Percentiles rank a stretch among this genome's conserved stretches.
Evolutionary conservation across 1,140 invertebrate genomes (phyloP).

Genomic region (Aethina tumida): DNA sequence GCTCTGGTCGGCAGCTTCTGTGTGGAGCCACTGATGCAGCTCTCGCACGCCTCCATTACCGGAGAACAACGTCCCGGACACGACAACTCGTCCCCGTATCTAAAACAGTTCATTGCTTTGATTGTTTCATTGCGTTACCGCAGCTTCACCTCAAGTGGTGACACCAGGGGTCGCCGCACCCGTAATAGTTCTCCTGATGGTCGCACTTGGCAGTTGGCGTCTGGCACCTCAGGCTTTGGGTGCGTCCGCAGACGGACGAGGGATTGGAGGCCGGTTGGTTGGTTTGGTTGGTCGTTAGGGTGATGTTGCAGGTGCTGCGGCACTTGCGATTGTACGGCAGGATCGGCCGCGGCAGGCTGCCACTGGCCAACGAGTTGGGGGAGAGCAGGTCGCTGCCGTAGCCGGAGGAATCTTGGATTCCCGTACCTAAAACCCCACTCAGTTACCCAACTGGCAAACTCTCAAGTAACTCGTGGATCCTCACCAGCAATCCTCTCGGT

Average conservation of each 20-base stretch:
- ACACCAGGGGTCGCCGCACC: slow-evolving; percentile 35
- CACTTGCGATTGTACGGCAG: slow-evolving; percentile 40
- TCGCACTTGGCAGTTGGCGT: slow-evolving; percentile 21
- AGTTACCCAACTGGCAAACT: slow-evolving; percentile 13
- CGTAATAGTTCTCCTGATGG: slow-evolving; percentile 22
- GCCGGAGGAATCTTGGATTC: slow-evolving; percentile 41
- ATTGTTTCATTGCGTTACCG: no score
- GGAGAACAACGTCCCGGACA: slow-evolving; percentile 30
- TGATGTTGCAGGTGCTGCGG: slow-evolving; percentile 59
- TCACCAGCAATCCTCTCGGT: slow-evolving; percentile 15
- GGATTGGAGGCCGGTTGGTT: background rate
- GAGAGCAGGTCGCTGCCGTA: slow-evolving; percentile 41
- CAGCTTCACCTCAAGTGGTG: slow-evolving; percentile 32
- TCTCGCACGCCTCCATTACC: slow-evolving; percentile 38
- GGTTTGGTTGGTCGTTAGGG: slow-evolving; percentile 42
- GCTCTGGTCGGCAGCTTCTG: no score
- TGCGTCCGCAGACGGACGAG: slow-evolving; percentile 21
- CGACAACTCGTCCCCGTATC: slow-evolving; percentile 25
- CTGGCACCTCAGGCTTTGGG: slow-evolving; percentile 34
- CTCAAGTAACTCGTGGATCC: slow-evolving; percentile 11
- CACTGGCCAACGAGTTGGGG: slow-evolving; percentile 31
- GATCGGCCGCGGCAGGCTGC: slow-evolving; percentile 27
- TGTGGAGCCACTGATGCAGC: background rate
- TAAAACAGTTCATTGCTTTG: no score
- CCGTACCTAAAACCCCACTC: slow-evolving; percentile 9